Evolutionary conservation across 2,113 vertebrate species (phyloP), one percentile per base, ranked within the genome.

Genomic region (Seriola quinqueradiata): DNA sequence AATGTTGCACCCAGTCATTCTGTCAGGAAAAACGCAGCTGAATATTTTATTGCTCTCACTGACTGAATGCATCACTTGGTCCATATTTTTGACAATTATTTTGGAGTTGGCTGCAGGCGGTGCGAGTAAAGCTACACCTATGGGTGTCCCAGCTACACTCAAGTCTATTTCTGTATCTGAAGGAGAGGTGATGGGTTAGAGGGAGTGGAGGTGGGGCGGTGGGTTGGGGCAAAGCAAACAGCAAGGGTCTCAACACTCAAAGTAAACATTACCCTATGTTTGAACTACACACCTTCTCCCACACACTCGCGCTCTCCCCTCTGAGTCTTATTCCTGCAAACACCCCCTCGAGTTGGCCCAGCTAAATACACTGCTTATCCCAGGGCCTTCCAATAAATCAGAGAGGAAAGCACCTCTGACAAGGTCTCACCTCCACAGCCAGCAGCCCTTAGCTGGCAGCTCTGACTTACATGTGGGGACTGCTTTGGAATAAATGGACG

Each of bases 201-300:
- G 72, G 54, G 61, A 21, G 81, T 61, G 82, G 59, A 75, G 84
- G 70, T 19, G 70, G 61, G 23, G 77, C 70, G 78, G 63, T 42
- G 78, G 87, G 38, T 82, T 83, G 82, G 72, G 73, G 89, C 85
- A 92, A 84, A 91, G 90, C 89, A 93, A 95, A 94, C 93, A 95
- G 89, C 54, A 54, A 92, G 89, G 89, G 90, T 93, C 93, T 94
- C 92, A 89, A 85, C 85, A 86, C 87, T 91, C 86, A 89, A 86
- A 93, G 93, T 90, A 92, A 95, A 95, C 91, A 95, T 90, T 83
- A 75, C 89, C 89, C 91, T 70, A 85, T 94, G 92, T 95, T 95
- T 95, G 94, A 95, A 94, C 94, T 95, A 77, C 89, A 93, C 93
- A 93, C 92, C 91, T 95, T 91, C 92, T 89, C 90, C 85, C 93